Base-by-base conservation (phyloP, 2,797 vertebrate genomes). In the Microchirus variegatus region DNA sequence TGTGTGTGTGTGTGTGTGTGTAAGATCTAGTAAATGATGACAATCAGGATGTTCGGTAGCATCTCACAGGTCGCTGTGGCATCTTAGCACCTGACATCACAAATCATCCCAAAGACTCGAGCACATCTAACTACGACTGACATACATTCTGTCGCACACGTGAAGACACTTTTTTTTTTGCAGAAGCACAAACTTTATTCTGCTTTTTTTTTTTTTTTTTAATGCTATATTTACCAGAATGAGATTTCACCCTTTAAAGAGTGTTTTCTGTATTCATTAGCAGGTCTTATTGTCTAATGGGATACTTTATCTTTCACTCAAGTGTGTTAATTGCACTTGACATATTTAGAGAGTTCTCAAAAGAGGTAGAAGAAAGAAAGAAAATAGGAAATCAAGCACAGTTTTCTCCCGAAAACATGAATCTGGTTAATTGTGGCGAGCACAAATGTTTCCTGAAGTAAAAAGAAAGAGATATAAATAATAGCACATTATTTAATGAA, bases 1-100 rank as follows among this genome's bases (percentile, higher is more conserved):
- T 31, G 31, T 31, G 59, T 74, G 64, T 56, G 58, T 74, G 18
- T 74, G 49, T 75, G 62, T 73, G 58, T 74, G 65, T 78, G 56
- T 75, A 70, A 37, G 61, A 58, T 59, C 57, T 41, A 60, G 51
- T 82, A 80, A 66, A 69, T 82, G 67, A 75, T 83, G 90, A 91
- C 90, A 91, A 91, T 91, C 89, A 90, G 83, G 84, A 82, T 81
- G 81, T 84, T 84, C 70, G 42, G 75, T 77, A 77, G 72, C 83
- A 75, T 77, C 75, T 41, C 22, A 53, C 47, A 67, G 60, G 63
- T 67, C 50, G 68, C 70, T 63, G 45, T n/a, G 62, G 51, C 35
- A 45, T 68, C 65, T 59, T 41, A 59, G 55, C 74, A 57, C 59
- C 73, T 68, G 56, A 61, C 67, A 50, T 82, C 55, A 59, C 19